phyloP scores from a whole-genome alignment of 2,113 vertebrate species.

The Rhadina sibilatrix region DNA sequence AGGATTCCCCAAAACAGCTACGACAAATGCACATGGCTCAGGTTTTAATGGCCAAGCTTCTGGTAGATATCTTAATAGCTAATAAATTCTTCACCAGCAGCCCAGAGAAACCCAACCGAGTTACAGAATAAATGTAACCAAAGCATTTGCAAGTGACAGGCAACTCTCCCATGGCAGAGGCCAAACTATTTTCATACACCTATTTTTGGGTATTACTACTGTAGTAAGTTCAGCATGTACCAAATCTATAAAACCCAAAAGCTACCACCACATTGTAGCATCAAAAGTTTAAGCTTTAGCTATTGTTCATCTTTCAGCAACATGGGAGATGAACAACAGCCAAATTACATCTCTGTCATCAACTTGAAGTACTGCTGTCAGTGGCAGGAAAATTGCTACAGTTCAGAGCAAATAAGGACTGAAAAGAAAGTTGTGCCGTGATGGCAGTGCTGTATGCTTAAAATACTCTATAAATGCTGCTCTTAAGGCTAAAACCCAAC shows the following conservation, averaged over 20 bases:
- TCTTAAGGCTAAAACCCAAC: not conserved
- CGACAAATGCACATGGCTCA: not conserved
- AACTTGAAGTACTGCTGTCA: conserved; percentile 25
- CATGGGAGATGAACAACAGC: conserved; percentile 18
- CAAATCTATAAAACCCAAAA: not conserved
- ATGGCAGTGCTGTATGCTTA: not conserved
- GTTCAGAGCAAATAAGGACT: conserved; percentile 41
- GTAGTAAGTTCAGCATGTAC: not conserved
- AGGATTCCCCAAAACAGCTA: not conserved
- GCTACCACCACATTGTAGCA: not conserved
- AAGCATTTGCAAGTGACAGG: not conserved
- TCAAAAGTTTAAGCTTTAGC: conserved; percentile 22
- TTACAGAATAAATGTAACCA: not conserved
- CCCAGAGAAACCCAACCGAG: not conserved
- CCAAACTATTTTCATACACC: not conserved
- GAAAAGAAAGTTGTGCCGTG: conserved; percentile 5
- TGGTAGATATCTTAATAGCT: not conserved
- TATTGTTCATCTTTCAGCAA: conserved; percentile 40
- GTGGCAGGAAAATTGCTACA: conserved; percentile 49
- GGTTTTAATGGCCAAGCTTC: not conserved
- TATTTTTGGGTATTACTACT: not conserved
- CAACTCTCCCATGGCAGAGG: not conserved
- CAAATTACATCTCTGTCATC: conserved; percentile 51
- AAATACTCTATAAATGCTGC: not conserved
- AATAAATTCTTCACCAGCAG: not conserved